Conservation (phyloP, 1,140 invertebrate species). For the Mactra quadrangularis region DNA sequence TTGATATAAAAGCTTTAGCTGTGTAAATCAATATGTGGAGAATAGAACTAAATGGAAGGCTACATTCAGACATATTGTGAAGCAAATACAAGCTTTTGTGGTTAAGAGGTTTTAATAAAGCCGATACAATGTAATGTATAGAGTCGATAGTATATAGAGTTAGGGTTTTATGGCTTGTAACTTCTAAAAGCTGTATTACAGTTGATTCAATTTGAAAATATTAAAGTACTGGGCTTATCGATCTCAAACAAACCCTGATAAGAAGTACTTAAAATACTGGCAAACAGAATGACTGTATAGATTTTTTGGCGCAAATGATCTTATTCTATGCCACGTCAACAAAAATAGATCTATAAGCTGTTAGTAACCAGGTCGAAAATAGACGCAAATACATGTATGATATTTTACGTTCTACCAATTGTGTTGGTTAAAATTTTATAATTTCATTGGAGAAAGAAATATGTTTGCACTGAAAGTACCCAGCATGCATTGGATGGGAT, state of each 20-base stretch:
- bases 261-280: conserved; percentile 32
- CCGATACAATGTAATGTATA: conserved; percentile 12
- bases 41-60: conserved; percentile 10
- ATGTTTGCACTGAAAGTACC: too few species aligned
- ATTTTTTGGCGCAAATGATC: conserved; percentile 40
- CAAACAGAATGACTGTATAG: conserved; percentile 2
- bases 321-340: conserved; percentile 36
- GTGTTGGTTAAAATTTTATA: background rate
- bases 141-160: too few species aligned
- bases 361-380: conserved; percentile 31
- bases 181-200: too few species aligned
- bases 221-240: conserved; percentile 16
- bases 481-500: too few species aligned
- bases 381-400: background rate
- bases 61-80: conserved; percentile 36
- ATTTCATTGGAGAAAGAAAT: background rate
- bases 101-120: conserved; percentile 21
- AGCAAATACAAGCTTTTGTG: conserved; percentile 28
- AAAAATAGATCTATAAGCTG: conserved; percentile 15
- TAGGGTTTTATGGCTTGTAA: too few species aligned
- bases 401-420: background rate
- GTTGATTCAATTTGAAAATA: conserved; percentile 8
- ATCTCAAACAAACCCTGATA: conserved; percentile 19
- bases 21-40: conserved; percentile 18
- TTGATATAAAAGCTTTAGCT: conserved; percentile 28